Evolutionary conservation across 1,140 invertebrate species (phyloP), one percentile per base, ranked within the genome.

Genomic region (Agrilus planipennis): DNA sequence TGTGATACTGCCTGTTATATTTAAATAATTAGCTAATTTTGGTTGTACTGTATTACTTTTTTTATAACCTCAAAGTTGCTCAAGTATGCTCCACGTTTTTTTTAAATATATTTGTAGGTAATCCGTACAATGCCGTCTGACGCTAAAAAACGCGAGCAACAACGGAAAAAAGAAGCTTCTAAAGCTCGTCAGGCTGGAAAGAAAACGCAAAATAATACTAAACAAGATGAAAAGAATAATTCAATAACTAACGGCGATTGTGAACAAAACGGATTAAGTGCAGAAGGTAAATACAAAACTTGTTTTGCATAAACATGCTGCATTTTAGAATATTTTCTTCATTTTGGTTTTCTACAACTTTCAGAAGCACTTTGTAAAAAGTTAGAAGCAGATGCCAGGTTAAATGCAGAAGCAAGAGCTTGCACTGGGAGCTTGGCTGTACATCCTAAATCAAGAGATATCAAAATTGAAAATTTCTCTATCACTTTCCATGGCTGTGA

Each of bases 401-500:
- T 96, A 45, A 93, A 90, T 65, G 88, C 92, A 0, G 86, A 94
- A 60, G 89, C 91, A 2, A 70, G 95, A 36, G 81, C 93, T 0
- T 93, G 90, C 45, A 98, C 95, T 9, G 95, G 94, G 20, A 87
- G 89, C 0, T 64, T 97, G 39, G 89, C 85, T 2, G 89, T 96
- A 2, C 93, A 99, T 69, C 88, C 89, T 7, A 79, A 89, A 46
- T 91, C 90, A 45, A 73, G 95, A 44, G 95, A 99, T 66, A 74
- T 99, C 19, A 98, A 99, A 65, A 93, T 99, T 54, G 85, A 87
- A 38, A 95, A 90, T 60, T 86, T 99, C 57, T 95, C 93, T 22
- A 89, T 99, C 37, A 97, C 91, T 34, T 99, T 99, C 64, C 94
- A 99, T 63, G 96, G 96, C 32, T 76, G 79, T 52, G 96, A 99